Base-by-base conservation (phyloP, 2,888 invertebrate genomes). In the Brachylomia viminalis region DNA sequence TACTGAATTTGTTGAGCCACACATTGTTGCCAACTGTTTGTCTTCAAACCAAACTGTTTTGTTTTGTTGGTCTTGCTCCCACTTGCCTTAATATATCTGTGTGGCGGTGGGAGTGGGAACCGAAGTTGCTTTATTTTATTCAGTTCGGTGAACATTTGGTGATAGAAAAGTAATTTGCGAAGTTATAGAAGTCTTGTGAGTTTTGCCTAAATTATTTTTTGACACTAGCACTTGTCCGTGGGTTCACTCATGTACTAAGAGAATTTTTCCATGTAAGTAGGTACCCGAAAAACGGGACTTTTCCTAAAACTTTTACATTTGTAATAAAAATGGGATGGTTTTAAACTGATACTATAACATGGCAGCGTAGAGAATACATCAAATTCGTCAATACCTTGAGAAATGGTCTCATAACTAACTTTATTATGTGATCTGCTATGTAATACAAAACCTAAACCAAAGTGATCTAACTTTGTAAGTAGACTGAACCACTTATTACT, bases 11-110 rank as follows among this genome's bases (percentile, higher is more conserved):
- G 79, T 84, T 75, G 80, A 64, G 75, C 80, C 80, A 78, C 76
- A 86, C 80, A 84, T 71, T 84, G 81, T 84, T 75, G 75, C 79
- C 76, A 74, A 80, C 77, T 83, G 79, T 87, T 86, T 87, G 82
- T 86, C 79, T 86, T 85, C 54, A 72, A 74, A 80, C 72, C 56
- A 56, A 82, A 86, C 82, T 83, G 86, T 83, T 84, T 80, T 80
- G 74, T 86, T 85, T 83, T 85, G 71, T 87, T 88, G 61, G 67
- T 82, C 67, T 83, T 80, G 27, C 30, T 45, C 52, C 67, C 75
- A 77, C 74, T 79, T 76, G 75, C 54, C 30, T 67, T 72, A 77
- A 76, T 83, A 72, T 80, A 77, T 75, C 33, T 77, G 59, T 75
- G 69, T 52, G 65, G 27, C 33, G 54, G 30, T 58, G 52, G 49